Conservation (phyloP, 2,888 invertebrate species). For the Drosophila siamana region DNA sequence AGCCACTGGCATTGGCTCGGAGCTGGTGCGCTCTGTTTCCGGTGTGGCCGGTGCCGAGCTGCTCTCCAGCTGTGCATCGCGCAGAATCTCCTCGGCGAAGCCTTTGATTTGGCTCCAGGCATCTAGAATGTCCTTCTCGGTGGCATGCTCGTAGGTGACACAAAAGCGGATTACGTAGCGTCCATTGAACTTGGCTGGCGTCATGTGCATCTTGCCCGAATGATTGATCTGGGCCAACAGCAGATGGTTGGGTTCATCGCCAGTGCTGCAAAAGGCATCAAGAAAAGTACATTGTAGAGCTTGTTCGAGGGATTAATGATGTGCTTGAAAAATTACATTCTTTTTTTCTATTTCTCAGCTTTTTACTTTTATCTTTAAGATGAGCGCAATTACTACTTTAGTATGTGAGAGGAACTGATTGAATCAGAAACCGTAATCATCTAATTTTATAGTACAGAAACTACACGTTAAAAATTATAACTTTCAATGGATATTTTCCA, state of each 20-base stretch:
- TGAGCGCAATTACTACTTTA: no score
- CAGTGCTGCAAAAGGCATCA: conserved; percentile 85
- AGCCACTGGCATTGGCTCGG: conserved; percentile 70
- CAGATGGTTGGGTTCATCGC: conserved; percentile 91
- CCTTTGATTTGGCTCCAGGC: conserved; percentile 88
- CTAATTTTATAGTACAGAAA: no score
- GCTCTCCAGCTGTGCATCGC: conserved; percentile 81
- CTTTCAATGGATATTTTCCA: no score
- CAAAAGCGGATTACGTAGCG: conserved; percentile 93
- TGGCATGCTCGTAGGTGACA: conserved; percentile 92
- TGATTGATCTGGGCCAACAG: conserved; percentile 92
- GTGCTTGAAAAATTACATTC: no score
- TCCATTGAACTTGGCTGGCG: conserved; percentile 91
- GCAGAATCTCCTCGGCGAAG: conserved; percentile 87
- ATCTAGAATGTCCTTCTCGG: conserved; percentile 89
- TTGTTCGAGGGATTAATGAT: not conserved
- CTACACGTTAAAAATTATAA: no score
- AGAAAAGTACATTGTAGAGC: not conserved
- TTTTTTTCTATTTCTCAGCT: no score
- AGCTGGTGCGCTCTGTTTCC: conserved; percentile 76
- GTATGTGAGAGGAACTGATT: no score
- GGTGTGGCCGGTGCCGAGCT: conserved; percentile 75
- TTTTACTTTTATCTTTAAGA: no score
- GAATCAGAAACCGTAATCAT: no score
- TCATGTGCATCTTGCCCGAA: conserved; percentile 94